Base-by-base conservation (phyloP, 35 echinoderm and acorn worm genomes). In the Ophioderma brevispina region DNA sequence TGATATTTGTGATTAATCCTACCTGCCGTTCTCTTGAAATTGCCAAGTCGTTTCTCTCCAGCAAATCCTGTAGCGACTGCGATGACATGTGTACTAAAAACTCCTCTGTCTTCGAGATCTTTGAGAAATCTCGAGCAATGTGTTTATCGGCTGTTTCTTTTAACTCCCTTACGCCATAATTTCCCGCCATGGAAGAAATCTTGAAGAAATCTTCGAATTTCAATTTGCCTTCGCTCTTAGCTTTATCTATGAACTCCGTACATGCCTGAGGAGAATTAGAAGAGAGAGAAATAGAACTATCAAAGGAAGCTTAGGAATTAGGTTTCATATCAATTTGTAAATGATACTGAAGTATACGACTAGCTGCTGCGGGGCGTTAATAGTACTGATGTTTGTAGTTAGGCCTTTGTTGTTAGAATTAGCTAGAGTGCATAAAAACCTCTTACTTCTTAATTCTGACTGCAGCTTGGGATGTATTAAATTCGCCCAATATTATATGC, bases 141-240 rank as follows among this genome's bases (percentile, higher is more conserved):
- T 92, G 82, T 33, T 85, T 39, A 56, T 92, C 90, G 0, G 90
- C 90, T 0, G 75, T 77, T 55, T 85, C 76, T 77, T 85, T 78
- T 43, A 92, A 38, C 32, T 52, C 35, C 17, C 78, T 70, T 46
- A 92, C 31, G 19, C 70, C 64, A 52, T 85, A 92, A 40, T 76
- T 86, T 40, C 82, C 82, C 14, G 90, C 90, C 90, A 92, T 92
- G 10, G 82, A 83, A 0, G 90, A 75, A 28, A 92, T 92, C 40
- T 78, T 92, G 63, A 92, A 59, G 82, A 85, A 92, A 21, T 92
- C 90, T 10, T 82, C 39, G 34, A 92, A 92, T 38, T 84, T 31
- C 11, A 92, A 84, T 36, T 92, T 78, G 3, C 76, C 81, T 46
- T 92, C 64, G 36, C 39, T 21, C 4, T 85, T 85, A 17, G 32